Conservation (phyloP, 2,888 invertebrate genomes). For the Dasysyrphus tricinctus region DNA sequence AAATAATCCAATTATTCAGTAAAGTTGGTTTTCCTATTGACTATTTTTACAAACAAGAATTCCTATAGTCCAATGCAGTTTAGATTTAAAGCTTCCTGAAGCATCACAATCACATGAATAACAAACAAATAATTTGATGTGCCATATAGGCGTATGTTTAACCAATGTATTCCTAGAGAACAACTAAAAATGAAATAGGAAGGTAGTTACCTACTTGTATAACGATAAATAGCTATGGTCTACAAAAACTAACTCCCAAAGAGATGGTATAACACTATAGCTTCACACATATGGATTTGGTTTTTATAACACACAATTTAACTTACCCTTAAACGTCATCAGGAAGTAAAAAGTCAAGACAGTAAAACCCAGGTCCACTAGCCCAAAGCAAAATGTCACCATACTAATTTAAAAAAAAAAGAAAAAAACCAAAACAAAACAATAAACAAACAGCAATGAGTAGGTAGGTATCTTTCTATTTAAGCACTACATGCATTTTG, state of each 20-base stretch:
- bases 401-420: not conserved
- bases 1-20: too few relatives aligned
- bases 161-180: too few relatives aligned
- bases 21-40: too few relatives aligned
- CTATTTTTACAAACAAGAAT: too few relatives aligned
- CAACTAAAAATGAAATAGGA: not conserved
- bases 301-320: not conserved
- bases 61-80: too few relatives aligned
- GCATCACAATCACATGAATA: too few relatives aligned
- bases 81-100: too few relatives aligned
- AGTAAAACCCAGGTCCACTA: slow-evolving; percentile 22
- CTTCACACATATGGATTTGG: not conserved
- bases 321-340: not conserved
- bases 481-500: not conserved
- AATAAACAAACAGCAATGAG: not conserved
- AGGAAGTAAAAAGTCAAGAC: slow-evolving; percentile 10
- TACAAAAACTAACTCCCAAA: not conserved
- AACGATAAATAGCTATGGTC: not conserved
- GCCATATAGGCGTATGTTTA: too few relatives aligned
- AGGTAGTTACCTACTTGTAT: not conserved
- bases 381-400: not conserved
- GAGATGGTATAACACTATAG: not conserved
- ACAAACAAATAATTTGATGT: too few relatives aligned
- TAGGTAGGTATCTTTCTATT: not conserved
- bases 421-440: too few relatives aligned